phyloP scores from a whole-genome alignment of 2,113 vertebrate genomes.

The Myiagra hebetior region DNA sequence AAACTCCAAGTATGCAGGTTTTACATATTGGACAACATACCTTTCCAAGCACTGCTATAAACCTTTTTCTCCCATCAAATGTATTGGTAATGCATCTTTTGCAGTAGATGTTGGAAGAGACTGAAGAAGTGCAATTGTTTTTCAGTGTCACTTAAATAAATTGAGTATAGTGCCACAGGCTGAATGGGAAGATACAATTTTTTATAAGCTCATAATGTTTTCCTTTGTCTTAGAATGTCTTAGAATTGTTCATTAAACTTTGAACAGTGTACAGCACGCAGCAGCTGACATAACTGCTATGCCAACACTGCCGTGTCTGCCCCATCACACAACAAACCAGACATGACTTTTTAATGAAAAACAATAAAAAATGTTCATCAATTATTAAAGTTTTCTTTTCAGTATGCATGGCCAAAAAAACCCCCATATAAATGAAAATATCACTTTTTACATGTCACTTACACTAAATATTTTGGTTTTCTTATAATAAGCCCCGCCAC shows the following conservation, averaged over 20 bases:
- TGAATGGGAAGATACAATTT: background rate
- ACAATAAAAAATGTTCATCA: constrained; percentile 58
- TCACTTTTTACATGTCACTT: background rate
- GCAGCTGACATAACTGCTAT: background rate
- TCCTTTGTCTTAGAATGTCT: constrained; percentile 22
- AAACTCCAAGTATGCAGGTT: constrained; percentile 3
- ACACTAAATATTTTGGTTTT: background rate
- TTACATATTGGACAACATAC: background rate
- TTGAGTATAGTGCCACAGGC: background rate
- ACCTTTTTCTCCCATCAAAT: background rate
- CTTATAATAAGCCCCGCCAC: background rate
- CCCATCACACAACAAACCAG: constrained; percentile 30
- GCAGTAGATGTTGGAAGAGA: background rate
- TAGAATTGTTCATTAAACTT: constrained; percentile 61
- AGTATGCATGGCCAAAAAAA: background rate
- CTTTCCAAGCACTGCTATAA: background rate
- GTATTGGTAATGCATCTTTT: background rate
- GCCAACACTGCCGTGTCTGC: constrained; percentile 10
- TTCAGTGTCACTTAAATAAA: background rate
- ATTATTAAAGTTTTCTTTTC: constrained; percentile 64
- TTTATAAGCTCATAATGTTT: background rate
- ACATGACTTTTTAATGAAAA: constrained; percentile 71
- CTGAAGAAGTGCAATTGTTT: background rate
- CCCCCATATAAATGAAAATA: background rate
- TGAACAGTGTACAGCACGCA: constrained; percentile 2